Conservation (phyloP, 2,113 vertebrate species). For the Anolis sagrei region DNA sequence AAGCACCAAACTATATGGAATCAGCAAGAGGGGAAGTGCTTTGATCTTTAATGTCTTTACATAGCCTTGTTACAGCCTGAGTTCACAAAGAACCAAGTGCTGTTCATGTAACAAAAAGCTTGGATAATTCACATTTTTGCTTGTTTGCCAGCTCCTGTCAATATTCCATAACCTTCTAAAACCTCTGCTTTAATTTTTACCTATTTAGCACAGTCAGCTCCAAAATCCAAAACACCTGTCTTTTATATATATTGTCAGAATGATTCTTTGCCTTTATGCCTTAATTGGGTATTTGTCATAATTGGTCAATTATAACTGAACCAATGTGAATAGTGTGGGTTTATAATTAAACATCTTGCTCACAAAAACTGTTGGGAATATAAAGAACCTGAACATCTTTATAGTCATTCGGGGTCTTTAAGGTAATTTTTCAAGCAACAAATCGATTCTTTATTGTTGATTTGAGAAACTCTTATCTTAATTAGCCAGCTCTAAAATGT, state of each 20-base stretch:
- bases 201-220: neutral
- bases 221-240: conserved; percentile 4
- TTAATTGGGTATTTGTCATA: neutral
- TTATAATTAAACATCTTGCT: neutral
- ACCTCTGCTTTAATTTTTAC: neutral
- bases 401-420: neutral
- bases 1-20: too few relatives aligned
- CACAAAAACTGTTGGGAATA: neutral
- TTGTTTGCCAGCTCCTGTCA: neutral
- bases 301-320: conserved; percentile 10
- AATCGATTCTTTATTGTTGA: conserved; percentile 4
- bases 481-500: conserved; percentile 15
- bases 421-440: conserved; percentile 3
- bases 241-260: neutral
- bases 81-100: neutral
- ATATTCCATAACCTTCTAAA: neutral
- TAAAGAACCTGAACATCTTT: conserved; percentile 1
- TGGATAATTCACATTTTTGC: neutral
- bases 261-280: neutral
- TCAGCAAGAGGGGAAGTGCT: too few relatives aligned
- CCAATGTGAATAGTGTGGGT: neutral
- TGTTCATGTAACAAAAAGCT: neutral
- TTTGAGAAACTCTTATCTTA: neutral
- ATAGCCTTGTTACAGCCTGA: neutral
- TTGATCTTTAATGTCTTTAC: neutral